phyloP scores from a whole-genome alignment of 2,113 vertebrate genomes.

The Sardina pilchardus region DNA sequence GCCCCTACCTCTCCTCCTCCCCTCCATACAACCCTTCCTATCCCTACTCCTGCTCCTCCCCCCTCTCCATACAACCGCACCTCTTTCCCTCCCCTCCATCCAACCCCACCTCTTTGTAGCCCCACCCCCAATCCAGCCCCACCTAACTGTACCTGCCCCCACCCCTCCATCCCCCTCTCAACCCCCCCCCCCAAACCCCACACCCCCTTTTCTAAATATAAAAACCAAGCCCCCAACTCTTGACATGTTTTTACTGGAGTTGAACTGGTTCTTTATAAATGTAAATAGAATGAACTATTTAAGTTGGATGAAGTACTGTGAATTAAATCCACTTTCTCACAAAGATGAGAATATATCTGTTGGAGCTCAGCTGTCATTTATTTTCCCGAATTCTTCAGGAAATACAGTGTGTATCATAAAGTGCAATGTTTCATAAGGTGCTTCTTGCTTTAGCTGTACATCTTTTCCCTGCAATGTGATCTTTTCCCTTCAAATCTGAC shows the following conservation, averaged over 20 bases:
- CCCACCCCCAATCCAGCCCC: not conserved
- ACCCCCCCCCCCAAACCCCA: not conserved
- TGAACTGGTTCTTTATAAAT: slow-evolving; percentile 29
- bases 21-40: too few relatives aligned
- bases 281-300: slow-evolving; percentile 34
- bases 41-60: too few relatives aligned
- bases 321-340: slow-evolving; percentile 47
- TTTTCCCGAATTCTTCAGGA: not conserved
- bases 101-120: not conserved
- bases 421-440: too few relatives aligned
- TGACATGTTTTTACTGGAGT: slow-evolving; percentile 28
- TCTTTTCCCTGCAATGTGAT: too few relatives aligned
- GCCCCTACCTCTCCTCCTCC: too few relatives aligned
- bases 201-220: slow-evolving; percentile 7
- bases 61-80: not conserved
- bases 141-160: not conserved
- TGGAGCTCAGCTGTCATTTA: slow-evolving; percentile 20
- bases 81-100: not conserved
- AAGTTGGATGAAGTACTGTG: slow-evolving; percentile 45
- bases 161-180: not conserved
- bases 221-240: slow-evolving; percentile 40
- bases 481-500: too few relatives aligned
- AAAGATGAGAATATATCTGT: slow-evolving; percentile 30
- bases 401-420: too few relatives aligned
- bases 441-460: too few relatives aligned